phyloP scores from a whole-genome alignment of 2,888 invertebrate genomes.

The Leuctra nigra region DNA sequence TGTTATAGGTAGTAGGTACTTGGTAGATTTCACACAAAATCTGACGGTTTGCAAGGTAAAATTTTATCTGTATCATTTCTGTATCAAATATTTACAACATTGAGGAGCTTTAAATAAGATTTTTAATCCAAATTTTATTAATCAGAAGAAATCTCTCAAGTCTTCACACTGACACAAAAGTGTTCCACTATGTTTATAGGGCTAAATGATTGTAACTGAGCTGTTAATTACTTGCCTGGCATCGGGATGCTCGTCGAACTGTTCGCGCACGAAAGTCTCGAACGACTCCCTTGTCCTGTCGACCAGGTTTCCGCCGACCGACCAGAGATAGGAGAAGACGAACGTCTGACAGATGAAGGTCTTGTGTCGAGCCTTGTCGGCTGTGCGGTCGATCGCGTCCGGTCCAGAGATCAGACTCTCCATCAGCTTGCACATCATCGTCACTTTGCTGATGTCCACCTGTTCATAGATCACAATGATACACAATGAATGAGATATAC shows the following conservation, averaged over 20 bases:
- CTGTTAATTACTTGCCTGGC: constrained; percentile 45
- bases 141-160: too few relatives aligned
- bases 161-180: too few relatives aligned
- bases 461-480: constrained; percentile 36
- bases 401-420: constrained; percentile 61
- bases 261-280: constrained; percentile 60
- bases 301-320: constrained; percentile 74
- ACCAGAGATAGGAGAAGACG: constrained; percentile 77
- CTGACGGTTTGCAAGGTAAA: too few relatives aligned
- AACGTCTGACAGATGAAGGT: constrained; percentile 68
- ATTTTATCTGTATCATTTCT: too few relatives aligned
- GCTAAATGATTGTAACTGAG: too few relatives aligned
- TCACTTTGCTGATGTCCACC: constrained; percentile 78
- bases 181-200: too few relatives aligned
- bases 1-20: too few relatives aligned
- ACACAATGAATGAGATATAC: too few relatives aligned
- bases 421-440: constrained; percentile 65
- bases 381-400: constrained; percentile 51
- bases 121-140: too few relatives aligned
- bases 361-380: constrained; percentile 47
- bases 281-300: constrained; percentile 62
- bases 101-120: too few relatives aligned
- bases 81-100: too few relatives aligned
- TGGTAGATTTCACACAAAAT: too few relatives aligned
- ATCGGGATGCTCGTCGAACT: constrained; percentile 63